Base-by-base conservation (phyloP, 2,888 invertebrate genomes). In the Spisula subtruncata region DNA sequence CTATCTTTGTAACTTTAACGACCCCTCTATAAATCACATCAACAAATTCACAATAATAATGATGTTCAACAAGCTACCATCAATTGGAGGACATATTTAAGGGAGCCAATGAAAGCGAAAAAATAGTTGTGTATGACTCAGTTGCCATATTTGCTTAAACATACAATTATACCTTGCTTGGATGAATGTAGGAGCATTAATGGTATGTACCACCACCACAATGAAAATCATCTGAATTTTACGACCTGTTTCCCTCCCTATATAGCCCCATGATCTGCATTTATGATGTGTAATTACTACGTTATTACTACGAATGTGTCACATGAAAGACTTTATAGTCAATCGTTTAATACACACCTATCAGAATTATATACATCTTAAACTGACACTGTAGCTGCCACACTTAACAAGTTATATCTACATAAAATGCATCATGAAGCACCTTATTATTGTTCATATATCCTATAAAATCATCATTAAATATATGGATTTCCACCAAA, bases 291-390 rank as follows among this genome's bases (percentile, higher is more conserved):
- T 71, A 84, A 84, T 84, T 84, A 60, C 60, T 60, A 14, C 8
- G 18, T 84, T 71, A 71, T 41, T 71, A 46, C 66, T 48, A 14
- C 18, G 60, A 35, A 48, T 29, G 75, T 84, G 84, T 84, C 84
- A 84, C 71, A 84, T 84, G 84, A 84, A 75, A 84, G 48, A 66
- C 48, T 84, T 71, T 10, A 46, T 25, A 2, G n/a, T 66, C 60
- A 66, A 71, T 71, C 84, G 41, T 66, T 71, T 84, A 66, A 46
- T 84, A 71, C 46, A 29, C 46, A 71, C 25, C 32, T 18, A 75
- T 75, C 8, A 16, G 75, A 75, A 75, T 35, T 32, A 75, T 35
- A 75, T 75, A 75, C 75, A 18, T 75, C n/a, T 75, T 32, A 35
- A 75, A 75, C 14, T 35, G 75, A 75, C 75, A 75, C 75, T 32